phyloP scores from a whole-genome alignment of 2,888 invertebrate genomes.

The Euclidia mi region DNA sequence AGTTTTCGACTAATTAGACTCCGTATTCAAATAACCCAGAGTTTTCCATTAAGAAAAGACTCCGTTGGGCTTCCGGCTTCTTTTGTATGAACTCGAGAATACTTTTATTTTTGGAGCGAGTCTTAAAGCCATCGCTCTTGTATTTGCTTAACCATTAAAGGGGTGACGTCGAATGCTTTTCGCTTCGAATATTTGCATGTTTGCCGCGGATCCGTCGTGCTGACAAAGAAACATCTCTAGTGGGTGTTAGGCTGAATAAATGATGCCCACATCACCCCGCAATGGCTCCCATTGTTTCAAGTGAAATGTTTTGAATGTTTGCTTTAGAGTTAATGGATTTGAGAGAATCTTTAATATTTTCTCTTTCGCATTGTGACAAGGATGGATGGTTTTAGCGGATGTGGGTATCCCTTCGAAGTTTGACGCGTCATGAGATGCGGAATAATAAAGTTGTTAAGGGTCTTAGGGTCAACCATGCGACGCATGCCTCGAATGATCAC shows the following conservation, averaged over 20 bases:
- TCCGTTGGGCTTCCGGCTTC: constrained; percentile 41
- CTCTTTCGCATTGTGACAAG: constrained; percentile 45
- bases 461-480: constrained; percentile 40
- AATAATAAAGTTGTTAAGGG: constrained; percentile 48
- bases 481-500: constrained; percentile 37
- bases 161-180: constrained; percentile 71
- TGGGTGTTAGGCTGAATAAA: constrained; percentile 59
- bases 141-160: constrained; percentile 80
- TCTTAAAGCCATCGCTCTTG: constrained; percentile 63
- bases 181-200: constrained; percentile 76
- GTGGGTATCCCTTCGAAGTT: constrained; percentile 43
- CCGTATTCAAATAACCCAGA: constrained; percentile 63
- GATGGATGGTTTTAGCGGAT: constrained; percentile 39
- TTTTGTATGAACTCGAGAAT: constrained; percentile 51
- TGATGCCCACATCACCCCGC: constrained; percentile 55
- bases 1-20: constrained; percentile 63
- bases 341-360: constrained; percentile 53
- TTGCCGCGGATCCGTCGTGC: constrained; percentile 67
- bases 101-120: constrained; percentile 56
- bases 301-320: constrained; percentile 58
- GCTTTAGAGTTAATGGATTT: constrained; percentile 53
- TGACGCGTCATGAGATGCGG: constrained; percentile 38
- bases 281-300: constrained; percentile 59
- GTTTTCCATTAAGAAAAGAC: constrained; percentile 62
- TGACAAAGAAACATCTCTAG: constrained; percentile 57